Evolutionary conservation across 2,797 vertebrate species (phyloP), one percentile per base, ranked within the genome.

Genomic region (Aselliscus stoliczkanus): DNA sequence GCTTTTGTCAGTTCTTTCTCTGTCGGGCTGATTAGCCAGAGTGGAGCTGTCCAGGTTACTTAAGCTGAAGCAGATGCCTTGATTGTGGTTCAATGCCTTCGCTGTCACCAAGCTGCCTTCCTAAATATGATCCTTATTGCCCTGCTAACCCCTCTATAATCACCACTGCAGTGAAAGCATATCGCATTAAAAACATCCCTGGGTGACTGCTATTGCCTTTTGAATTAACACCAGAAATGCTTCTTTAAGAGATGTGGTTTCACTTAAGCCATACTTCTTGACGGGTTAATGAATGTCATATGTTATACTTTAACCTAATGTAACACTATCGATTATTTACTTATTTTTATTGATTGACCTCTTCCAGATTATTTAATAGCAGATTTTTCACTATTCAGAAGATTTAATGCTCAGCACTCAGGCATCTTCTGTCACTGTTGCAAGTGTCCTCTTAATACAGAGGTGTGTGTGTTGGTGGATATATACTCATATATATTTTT

Each of bases 261-360:
- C 92, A 96, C 82, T 76, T 58, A 79, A 96, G 80, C 0, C 14
- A 5, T 95, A 84, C 88, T 60, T 93, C 88, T 96, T 87, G 95
- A 73, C 0, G 4, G n/a, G 84, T 92, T 97, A 97, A 64, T 27
- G 42, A 96, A 69, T 54, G 25, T 29, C 83, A 65, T 88, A 96
- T 76, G 23, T 95, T 94, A 93, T 93, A 86, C 81, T 96, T 96
- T 89, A 64, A 2, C 84, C 70, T 93, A 94, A 54, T 97, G 58
- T 50, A 60, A 54, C 29, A 58, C 86, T 42, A 84, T 25, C 69
- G 94, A 86, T 94, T 56, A 86, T 90, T 93, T 95, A 94, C 88
- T 93, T 96, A 94, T 58, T n/a, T 91, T 92, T 75, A 93, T 31
- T 94, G 96, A 96, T 97, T 96, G 92, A 84, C 93, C 83, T 67